phyloP scores from a whole-genome alignment of 2,113 vertebrate species.

The Passer montanus region DNA sequence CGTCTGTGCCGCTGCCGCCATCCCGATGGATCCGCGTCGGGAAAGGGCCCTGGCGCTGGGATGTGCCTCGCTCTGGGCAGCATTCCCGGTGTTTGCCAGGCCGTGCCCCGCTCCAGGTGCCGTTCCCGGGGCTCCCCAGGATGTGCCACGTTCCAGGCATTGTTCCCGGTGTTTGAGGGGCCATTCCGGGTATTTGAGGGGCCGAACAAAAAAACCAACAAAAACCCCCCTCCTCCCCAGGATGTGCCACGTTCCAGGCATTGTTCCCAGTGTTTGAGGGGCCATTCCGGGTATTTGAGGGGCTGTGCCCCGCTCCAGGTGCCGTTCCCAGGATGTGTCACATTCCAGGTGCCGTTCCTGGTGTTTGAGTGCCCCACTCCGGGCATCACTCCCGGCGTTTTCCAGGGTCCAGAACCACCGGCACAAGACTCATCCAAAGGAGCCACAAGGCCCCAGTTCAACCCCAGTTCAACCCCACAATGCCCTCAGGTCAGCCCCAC shows the following conservation, averaged over 20 bases:
- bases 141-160: neutral
- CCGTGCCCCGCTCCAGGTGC: rapidly evolving
- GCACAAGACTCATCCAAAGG: neutral
- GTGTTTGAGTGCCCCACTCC: neutral
- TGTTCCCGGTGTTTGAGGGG: neutral
- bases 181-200: no score
- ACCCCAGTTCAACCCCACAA: no score
- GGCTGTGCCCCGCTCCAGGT: neutral
- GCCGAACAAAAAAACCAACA: no score
- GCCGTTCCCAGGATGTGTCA: neutral
- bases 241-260: rapidly evolving
- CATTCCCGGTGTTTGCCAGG: neutral
- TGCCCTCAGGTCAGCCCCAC: rapidly evolving
- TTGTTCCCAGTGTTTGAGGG: neutral
- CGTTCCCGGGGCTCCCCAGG: no score
- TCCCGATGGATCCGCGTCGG: rapidly evolving
- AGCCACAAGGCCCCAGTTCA: neutral
- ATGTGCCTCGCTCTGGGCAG: neutral
- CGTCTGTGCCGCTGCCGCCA: rapidly evolving
- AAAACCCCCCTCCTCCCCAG: no score
- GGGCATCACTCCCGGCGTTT: rapidly evolving
- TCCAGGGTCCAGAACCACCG: rapidly evolving
- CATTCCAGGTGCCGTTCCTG: neutral
- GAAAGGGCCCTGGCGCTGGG: neutral
- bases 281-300: rapidly evolving